Evolutionary conservation across 2,888 invertebrate genomes (phyloP), one percentile per base, ranked within the genome.

Genomic region (Xanthorhoe spadicearia): DNA sequence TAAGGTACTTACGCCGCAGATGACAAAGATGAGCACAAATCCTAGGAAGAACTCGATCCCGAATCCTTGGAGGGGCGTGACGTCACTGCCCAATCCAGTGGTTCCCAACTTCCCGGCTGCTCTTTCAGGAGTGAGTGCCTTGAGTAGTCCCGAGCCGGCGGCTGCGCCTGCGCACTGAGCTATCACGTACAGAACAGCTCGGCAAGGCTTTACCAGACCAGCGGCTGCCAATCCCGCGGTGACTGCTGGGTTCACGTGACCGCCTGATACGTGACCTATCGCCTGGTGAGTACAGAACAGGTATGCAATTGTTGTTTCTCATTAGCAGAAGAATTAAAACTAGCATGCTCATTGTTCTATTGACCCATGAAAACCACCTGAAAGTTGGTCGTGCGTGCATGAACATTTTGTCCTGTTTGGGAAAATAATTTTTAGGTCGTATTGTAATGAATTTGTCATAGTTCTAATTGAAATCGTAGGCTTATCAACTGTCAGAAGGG

Each of bases 201-300:
- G 95, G 35, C 95, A 85, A 0, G 97, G 89, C 74, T 96, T 95
- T 60, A 97, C 96, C 79, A 96, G 96, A 8, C 98, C 97, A 8
- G 96, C 95, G 10, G 96, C 95, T 61, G 97, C 89, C 89, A 98
- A 94, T 1, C 96, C 97, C 17, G 94, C 86, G 4, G 98, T 98
- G 50, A 99, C 97, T 0, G 98, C 98, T 0, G 98, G 98, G 94
- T 99, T 99, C 69, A 98, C 94, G 88, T 98, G 98, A 9, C 97
- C 97, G 1, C 98, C 98, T 65, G 97, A 98, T 60, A 98, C 94
- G 88, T 98, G 97, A 3, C 97, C 97, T 75, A 98, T 94, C 58
- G 96, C 94, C 97, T 97, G 88, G 58, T 68, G 63, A 9, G 62
- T 62, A 66, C 28, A 17, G 0, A 50, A 2, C 17, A 55, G 50